These are phyloP conservation scores for Epicampocera succincta DNA, from an alignment of 2,888 invertebrate species.

Conservation along the genomic window DNA sequence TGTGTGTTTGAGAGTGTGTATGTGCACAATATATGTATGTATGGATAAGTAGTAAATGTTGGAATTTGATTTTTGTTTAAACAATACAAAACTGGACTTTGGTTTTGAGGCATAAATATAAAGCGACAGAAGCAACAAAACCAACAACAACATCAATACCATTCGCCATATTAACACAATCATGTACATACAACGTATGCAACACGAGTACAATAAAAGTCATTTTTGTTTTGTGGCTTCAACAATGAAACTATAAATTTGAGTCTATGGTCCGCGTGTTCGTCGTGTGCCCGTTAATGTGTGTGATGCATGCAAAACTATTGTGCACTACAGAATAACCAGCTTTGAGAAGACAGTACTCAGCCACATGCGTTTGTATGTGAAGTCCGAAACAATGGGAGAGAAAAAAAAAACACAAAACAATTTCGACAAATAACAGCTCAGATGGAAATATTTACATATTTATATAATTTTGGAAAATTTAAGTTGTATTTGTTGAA, in stretches of 20 bases:
- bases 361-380: conserved; percentile 15
- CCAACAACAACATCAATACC: conserved; percentile 6
- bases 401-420: no score
- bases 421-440: conserved; percentile 28
- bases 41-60: not conserved
- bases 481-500: not conserved
- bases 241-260: conserved; percentile 36
- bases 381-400: conserved; percentile 24
- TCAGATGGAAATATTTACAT: no score
- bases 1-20: not conserved
- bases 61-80: conserved; percentile 41
- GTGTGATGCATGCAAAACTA: not conserved
- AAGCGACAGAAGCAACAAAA: conserved; percentile 28
- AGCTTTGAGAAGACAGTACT: conserved; percentile 8
- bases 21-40: no score
- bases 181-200: conserved; percentile 29
- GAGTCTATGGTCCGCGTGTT: not conserved
- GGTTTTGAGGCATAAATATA: conserved; percentile 52
- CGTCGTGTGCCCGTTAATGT: not conserved
- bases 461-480: conserved; percentile 2
- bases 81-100: conserved; percentile 60
- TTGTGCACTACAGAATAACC: conserved; percentile 8
- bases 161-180: conserved; percentile 32
- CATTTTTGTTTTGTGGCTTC: conserved; percentile 51
- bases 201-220: conserved; percentile 57